Base-by-base conservation (phyloP, 2,113 vertebrate species). In the Dermatemys mawii region DNA sequence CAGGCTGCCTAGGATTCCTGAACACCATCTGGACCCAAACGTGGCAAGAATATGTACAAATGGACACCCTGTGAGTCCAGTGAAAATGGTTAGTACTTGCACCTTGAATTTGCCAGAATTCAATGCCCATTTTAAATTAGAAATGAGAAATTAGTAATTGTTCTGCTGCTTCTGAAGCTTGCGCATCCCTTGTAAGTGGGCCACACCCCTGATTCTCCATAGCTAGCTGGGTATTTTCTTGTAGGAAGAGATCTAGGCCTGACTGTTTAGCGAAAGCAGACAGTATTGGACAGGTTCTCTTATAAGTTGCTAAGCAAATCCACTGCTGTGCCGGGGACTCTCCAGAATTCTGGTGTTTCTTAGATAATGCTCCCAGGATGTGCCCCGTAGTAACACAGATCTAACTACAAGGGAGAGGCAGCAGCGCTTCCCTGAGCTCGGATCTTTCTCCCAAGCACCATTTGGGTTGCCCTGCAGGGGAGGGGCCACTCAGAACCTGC, bases 161-260 rank as follows among this genome's bases (percentile, higher is more conserved):
- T 9, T 2, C 2, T 4, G 26, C 67, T 1, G 67, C 55, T 32
- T 11, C 21, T 32, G 70, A 10, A 81, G n/a, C 10, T 21, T 2
- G 38, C 16, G 9, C 2, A 1, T 4, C 41, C 55, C 63, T 57
- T 67, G 78, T 14, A 14, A 19, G 1, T 32, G 76, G 67, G 89
- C 63, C 8, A 1, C 3, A 26, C 2, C 0, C 13, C 2, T 1
- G 13, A 46, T 41, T 3, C 60, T 2, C 8, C 11, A 27, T 81
- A 0, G 41, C 57, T 32, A 35, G 8, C 46, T 2, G 0, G 67
- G 82, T 88, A 6, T 81, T 78, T 81, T 81, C 17, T 73, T 8
- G 10, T 2, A 7, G n/a, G 22, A 2, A 0, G 0, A 4, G 60
- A 24, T 0, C 0, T 17, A 67, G 48, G 57, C 12, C 75, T 0